phyloP scores from a whole-genome alignment of 53 echinoderm and acorn worm genomes.

The Zoroaster sp. region DNA sequence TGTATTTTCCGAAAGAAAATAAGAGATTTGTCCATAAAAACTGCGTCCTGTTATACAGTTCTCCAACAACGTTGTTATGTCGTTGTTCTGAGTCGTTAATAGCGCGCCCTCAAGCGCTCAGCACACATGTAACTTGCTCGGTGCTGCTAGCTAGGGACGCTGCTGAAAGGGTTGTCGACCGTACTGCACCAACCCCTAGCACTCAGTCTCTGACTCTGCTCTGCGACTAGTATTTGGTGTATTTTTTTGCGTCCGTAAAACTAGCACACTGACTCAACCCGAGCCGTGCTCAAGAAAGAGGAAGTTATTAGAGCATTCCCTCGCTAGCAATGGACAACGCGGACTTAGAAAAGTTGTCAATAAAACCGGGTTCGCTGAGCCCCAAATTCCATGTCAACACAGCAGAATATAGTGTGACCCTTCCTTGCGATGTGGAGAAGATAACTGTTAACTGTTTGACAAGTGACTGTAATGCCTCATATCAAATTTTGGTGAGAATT shows the following conservation, averaged over 20 bases:
- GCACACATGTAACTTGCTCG: background rate
- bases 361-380: slow-evolving; percentile 78
- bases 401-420: slow-evolving; percentile 77
- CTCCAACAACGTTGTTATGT: background rate
- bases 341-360: slow-evolving; percentile 80
- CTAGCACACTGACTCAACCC: too few species aligned
- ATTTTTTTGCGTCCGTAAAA: too few species aligned
- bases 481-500: slow-evolving; percentile 83
- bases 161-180: too few species aligned
- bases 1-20: background rate
- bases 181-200: too few species aligned
- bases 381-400: slow-evolving; percentile 82
- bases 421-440: slow-evolving; percentile 84
- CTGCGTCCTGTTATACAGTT: background rate
- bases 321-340: slow-evolving; percentile 96
- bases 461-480: slow-evolving; percentile 91
- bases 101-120: background rate
- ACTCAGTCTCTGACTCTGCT: too few species aligned
- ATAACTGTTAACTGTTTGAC: slow-evolving; percentile 80
- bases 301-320: too few species aligned
- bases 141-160: background rate
- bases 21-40: background rate
- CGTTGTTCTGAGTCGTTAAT: background rate
- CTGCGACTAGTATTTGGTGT: too few species aligned
- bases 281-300: too few species aligned